Conservation (phyloP, 2,888 invertebrate species). For the Drosophila affinis region DNA sequence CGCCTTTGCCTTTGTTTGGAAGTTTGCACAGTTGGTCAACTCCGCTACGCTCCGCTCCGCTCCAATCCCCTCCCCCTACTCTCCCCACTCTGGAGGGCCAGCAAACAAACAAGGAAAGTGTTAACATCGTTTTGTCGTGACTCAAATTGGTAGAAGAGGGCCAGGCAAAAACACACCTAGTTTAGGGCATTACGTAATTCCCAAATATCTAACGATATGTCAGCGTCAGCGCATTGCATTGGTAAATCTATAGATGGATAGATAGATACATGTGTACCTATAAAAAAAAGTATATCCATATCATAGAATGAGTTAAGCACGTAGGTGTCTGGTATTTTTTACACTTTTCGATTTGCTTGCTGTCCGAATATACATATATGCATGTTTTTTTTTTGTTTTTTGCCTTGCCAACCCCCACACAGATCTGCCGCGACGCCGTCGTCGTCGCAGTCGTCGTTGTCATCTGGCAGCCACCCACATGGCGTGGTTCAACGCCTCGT, state of each 20-base stretch:
- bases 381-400: conserved; percentile 11
- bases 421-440: conserved; percentile 35
- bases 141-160: conserved; percentile 44
- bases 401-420: conserved; percentile 65
- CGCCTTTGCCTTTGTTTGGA: conserved; percentile 24
- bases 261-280: not conserved
- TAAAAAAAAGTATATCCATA: conserved; percentile 14
- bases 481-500: conserved; percentile 73
- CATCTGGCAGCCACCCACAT: conserved; percentile 40
- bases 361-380: conserved; percentile 64
- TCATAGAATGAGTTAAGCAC: conserved; percentile 34
- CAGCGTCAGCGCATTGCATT: conserved; percentile 17
- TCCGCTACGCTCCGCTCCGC: not conserved
- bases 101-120: conserved; percentile 70
- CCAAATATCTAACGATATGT: conserved; percentile 20
- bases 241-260: conserved; percentile 8
- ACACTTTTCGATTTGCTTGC: conserved; percentile 63
- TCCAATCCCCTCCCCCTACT: not conserved
- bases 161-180: conserved; percentile 39
- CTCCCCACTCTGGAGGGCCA: conserved; percentile 5
- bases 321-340: conserved; percentile 62
- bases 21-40: conserved; percentile 72
- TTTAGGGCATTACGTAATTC: conserved; percentile 55
- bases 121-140: conserved; percentile 46
- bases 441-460: conserved; percentile 44